Conservation (phyloP, 2,113 vertebrate species). For the Myotis davidii region DNA sequence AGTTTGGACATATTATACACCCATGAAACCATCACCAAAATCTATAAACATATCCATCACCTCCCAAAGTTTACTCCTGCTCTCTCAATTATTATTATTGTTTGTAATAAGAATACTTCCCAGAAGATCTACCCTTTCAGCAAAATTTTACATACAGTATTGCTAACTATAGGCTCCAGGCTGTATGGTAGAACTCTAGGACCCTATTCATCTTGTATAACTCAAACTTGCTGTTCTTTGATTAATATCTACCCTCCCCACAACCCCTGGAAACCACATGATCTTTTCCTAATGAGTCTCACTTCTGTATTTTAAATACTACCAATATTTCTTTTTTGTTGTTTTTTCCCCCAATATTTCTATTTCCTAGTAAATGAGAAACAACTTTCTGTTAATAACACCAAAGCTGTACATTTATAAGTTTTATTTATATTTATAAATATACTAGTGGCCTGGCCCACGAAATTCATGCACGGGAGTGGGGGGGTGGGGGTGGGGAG, state of each 20-base stretch:
- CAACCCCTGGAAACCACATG: not conserved
- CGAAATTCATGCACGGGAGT: too few species aligned
- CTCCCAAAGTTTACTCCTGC: not conserved
- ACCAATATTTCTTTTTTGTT: slow-evolving; percentile 53
- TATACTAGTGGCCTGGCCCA: not conserved
- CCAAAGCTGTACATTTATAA: not conserved
- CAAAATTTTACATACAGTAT: not conserved
- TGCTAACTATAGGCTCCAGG: not conserved
- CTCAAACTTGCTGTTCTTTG: not conserved
- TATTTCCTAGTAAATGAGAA: slow-evolving; percentile 70
- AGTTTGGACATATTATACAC: not conserved
- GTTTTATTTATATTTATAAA: not conserved
- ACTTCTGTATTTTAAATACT: slow-evolving; percentile 79
- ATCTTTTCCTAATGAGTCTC: slow-evolving; percentile 70
- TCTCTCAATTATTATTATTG: not conserved
- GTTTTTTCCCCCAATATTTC: too few species aligned
- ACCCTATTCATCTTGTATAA: not conserved
- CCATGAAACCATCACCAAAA: not conserved
- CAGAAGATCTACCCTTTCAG: not conserved
- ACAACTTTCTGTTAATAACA: not conserved
- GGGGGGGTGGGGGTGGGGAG: too few species aligned
- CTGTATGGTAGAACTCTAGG: not conserved
- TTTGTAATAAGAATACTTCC: not conserved
- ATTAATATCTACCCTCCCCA: not conserved
- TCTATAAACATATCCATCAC: not conserved